These are phyloP conservation scores for Pomacea maculata DNA, from an alignment of 1,140 invertebrate genomes.

Conservation along the genomic window DNA sequence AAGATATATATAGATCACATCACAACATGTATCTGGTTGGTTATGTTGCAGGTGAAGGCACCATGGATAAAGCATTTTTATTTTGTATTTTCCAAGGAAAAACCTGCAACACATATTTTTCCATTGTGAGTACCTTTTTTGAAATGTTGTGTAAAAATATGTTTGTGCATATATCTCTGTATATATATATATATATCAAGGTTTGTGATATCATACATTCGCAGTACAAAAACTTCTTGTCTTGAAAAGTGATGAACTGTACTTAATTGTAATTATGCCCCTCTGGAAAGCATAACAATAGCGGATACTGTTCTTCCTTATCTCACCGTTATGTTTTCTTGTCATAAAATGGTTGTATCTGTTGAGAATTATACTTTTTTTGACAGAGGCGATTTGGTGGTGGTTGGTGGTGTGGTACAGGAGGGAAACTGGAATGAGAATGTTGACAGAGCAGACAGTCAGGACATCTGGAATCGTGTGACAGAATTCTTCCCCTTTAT, in stretches of 20 bases:
- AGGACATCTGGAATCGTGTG: conserved; percentile 80
- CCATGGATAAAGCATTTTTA: conserved; percentile 22
- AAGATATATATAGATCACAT: too few relatives aligned
- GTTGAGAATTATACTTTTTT: background rate
- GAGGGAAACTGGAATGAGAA: conserved; percentile 79
- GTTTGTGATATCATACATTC: too few relatives aligned
- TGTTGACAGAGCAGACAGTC: conserved; percentile 77
- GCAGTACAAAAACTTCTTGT: too few relatives aligned
- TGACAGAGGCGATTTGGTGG: conserved; percentile 62
- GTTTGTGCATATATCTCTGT: conserved; percentile 1
- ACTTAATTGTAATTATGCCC: too few relatives aligned
- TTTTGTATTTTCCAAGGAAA: background rate
- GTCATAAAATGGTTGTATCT: background rate
- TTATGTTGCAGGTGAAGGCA: background rate
- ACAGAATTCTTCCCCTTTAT: conserved; percentile 77
- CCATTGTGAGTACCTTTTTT: background rate
- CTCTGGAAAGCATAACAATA: too few relatives aligned
- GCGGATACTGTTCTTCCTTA: too few relatives aligned
- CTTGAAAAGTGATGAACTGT: too few relatives aligned
- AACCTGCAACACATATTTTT: background rate
- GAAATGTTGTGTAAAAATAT: background rate
- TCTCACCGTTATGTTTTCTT: too few relatives aligned
- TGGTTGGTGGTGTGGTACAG: conserved; percentile 84
- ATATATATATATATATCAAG: background rate
- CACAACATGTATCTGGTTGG: background rate